A percentile compares a stretch with the other conserved stretches of the same genome.
Evolutionary conservation across 30 jellyfish, hydroid and myxozoan genomes (phyloP).

Genomic region (Rhopilema esculentum): DNA sequence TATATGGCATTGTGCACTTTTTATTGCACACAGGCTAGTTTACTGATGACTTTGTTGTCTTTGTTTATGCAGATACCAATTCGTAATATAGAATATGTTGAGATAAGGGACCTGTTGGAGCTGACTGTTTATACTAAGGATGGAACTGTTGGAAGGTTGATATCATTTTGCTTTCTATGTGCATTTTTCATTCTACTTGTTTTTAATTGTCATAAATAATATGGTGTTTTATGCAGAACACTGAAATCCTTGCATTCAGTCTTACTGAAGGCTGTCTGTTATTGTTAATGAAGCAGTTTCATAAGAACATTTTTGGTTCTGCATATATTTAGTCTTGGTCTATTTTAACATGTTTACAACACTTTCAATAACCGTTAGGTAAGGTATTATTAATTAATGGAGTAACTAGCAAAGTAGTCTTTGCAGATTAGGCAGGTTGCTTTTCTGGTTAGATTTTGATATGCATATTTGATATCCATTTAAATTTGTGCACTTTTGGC

Average conservation of each 20-base stretch:
- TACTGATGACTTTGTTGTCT: too few species aligned
- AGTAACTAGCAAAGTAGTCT: too few species aligned
- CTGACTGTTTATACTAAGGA: constrained; percentile 84
- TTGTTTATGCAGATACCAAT: constrained; percentile 82
- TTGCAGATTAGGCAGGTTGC: too few species aligned
- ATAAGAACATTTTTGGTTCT: too few species aligned
- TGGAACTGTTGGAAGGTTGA: constrained; percentile 39
- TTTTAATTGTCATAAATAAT: not conserved
- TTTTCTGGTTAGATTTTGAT: too few species aligned
- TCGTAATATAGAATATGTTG: constrained; percentile 82
- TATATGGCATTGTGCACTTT: too few species aligned
- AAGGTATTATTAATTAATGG: too few species aligned
- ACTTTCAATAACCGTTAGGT: too few species aligned
- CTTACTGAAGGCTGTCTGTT: not conserved
- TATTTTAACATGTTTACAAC: too few species aligned
- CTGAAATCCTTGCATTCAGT: not conserved
- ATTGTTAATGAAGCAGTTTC: not conserved
- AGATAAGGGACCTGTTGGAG: constrained; percentile 83
- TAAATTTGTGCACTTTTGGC: too few species aligned
- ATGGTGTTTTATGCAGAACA: not conserved
- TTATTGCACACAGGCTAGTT: too few species aligned
- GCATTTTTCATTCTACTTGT: not conserved
- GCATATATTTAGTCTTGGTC: not conserved
- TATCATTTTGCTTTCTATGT: not conserved
- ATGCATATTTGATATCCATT: too few species aligned